Conservation (phyloP, 2,113 vertebrate species). For the Nycticryphes semicollaris region DNA sequence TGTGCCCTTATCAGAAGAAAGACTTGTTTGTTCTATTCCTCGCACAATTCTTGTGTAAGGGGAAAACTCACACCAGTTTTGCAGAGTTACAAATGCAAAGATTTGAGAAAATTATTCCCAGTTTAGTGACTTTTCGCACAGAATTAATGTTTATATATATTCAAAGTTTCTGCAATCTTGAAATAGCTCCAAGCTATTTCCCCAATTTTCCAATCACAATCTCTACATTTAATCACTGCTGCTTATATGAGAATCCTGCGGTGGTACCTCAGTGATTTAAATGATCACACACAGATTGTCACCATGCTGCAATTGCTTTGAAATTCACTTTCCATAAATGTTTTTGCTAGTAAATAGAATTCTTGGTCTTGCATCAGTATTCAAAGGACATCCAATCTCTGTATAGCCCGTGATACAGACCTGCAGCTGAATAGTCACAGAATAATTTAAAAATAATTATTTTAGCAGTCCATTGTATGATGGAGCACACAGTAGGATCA, state of each 20-base stretch:
- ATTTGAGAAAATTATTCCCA: neutral
- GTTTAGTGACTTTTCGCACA: neutral
- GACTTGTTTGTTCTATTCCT: neutral
- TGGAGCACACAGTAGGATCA: neutral
- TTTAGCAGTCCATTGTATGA: neutral
- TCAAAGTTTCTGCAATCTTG: neutral
- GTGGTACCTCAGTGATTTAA: neutral
- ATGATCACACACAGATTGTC: neutral
- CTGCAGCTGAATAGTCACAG: neutral
- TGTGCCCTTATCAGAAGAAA: neutral
- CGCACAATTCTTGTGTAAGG: neutral
- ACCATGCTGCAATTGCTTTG: neutral
- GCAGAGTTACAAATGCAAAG: neutral
- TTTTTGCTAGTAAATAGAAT: neutral
- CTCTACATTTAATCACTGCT: neutral
- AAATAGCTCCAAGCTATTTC: neutral
- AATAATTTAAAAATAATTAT: conserved; percentile 4
- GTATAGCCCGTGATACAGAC: neutral
- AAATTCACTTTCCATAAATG: neutral
- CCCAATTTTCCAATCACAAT: neutral
- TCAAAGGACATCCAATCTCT: neutral
- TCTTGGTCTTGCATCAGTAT: neutral
- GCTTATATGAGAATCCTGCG: neutral
- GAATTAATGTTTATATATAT: neutral
- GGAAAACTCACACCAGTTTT: neutral